Percentiles rank a stretch among this genome's conserved stretches.
phyloP scores from a whole-genome alignment of 1,140 invertebrate genomes.

The Sminthurides bifidus region DNA sequence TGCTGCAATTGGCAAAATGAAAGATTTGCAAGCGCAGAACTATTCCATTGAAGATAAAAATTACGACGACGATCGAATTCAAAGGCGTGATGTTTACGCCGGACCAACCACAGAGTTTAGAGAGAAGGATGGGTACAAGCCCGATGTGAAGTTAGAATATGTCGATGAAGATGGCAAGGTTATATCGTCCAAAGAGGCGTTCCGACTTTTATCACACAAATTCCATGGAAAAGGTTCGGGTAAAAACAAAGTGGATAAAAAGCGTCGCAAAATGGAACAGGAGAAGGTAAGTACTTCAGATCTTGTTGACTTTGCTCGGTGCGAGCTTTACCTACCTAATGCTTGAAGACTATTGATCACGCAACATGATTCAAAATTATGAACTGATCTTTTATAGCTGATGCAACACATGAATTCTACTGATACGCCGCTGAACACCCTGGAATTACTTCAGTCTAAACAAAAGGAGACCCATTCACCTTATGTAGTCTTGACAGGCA shows the following conservation, averaged over 20 bases:
- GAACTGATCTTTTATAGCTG: slow-evolving; percentile 42
- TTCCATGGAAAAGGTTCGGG: slow-evolving; percentile 99
- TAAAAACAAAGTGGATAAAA: slow-evolving; percentile 96
- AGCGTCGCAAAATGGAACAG: slow-evolving; percentile 88
- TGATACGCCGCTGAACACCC: slow-evolving; percentile 89
- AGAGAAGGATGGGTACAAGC: slow-evolving; percentile 86
- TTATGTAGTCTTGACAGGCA: slow-evolving; percentile 87
- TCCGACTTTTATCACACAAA: slow-evolving; percentile 87
- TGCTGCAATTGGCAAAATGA: slow-evolving; percentile 57
- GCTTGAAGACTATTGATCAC: too few relatives aligned
- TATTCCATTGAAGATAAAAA: slow-evolving; percentile 97
- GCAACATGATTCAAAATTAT: slow-evolving; percentile 4
- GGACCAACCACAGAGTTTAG: slow-evolving; percentile 85
- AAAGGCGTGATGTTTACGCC: slow-evolving; percentile 59
- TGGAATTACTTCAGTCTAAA: slow-evolving; percentile 87
- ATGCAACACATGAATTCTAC: slow-evolving; percentile 99
- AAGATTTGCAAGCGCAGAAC: slow-evolving; percentile 72
- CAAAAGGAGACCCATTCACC: slow-evolving; percentile 93
- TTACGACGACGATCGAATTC: slow-evolving; percentile 73
- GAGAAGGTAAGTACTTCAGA: slow-evolving; percentile 54
- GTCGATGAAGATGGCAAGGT: slow-evolving; percentile 89
- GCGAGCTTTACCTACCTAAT: too few relatives aligned
- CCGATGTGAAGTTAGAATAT: slow-evolving; percentile 86
- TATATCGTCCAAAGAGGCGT: slow-evolving; percentile 91
- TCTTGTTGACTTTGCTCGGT: too few relatives aligned